Percentiles rank a stretch among this genome's conserved stretches.
Evolutionary conservation across 2,888 invertebrate genomes (phyloP).

Genomic region (Pemphredon lugubris): DNA sequence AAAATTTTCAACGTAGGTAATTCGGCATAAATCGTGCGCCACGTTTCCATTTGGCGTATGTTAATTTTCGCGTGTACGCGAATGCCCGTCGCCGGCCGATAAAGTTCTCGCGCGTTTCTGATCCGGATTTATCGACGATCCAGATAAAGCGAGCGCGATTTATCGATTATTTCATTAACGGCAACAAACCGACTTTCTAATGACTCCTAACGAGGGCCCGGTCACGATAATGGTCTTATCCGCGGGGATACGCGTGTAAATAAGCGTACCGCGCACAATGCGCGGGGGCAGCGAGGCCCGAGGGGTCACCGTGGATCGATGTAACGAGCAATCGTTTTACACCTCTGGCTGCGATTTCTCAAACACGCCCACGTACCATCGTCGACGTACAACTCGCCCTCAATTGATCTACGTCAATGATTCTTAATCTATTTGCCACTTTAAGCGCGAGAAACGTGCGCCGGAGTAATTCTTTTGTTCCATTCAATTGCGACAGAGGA

Average conservation of each 20-base stretch:
- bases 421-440: too few relatives aligned
- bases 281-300: background rate
- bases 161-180: slow-evolving; percentile 60
- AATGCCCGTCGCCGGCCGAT: slow-evolving; percentile 28
- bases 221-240: slow-evolving; percentile 35
- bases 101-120: slow-evolving; percentile 37
- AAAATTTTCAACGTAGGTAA: slow-evolving; percentile 28
- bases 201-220: slow-evolving; percentile 43
- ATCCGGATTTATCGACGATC: slow-evolving; percentile 44
- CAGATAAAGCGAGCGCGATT: slow-evolving; percentile 39
- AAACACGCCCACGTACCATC: too few relatives aligned
- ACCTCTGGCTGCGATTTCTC: too few relatives aligned
- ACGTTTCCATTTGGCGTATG: slow-evolving; percentile 29
- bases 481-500: too few relatives aligned
- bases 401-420: too few relatives aligned
- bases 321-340: slow-evolving; percentile 17
- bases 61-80: slow-evolving; percentile 40
- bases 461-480: too few relatives aligned
- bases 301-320: slow-evolving; percentile 13
- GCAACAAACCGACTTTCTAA: slow-evolving; percentile 56
- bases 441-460: too few relatives aligned
- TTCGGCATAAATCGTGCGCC: slow-evolving; percentile 32
- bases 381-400: too few relatives aligned
- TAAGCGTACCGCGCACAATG: background rate
- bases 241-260: slow-evolving; percentile 15